phyloP scores from a whole-genome alignment of 2,888 invertebrate species.

The Syrphus vitripennis region DNA sequence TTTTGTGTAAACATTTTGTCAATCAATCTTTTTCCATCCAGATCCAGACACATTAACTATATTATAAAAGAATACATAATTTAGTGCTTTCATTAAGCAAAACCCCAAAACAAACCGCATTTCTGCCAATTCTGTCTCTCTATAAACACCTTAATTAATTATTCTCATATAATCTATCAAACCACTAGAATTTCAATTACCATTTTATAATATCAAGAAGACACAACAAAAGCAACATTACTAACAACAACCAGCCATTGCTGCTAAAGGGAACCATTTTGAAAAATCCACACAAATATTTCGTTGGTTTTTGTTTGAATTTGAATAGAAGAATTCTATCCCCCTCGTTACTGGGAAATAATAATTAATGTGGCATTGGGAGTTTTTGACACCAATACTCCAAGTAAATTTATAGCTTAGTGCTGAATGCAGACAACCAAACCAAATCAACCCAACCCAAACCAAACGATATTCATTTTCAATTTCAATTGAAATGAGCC shows the following conservation, averaged over 20 bases:
- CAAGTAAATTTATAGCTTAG: slow-evolving; percentile 9
- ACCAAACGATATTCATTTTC: neutral
- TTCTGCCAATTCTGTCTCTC: neutral
- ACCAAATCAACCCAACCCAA: too few relatives aligned
- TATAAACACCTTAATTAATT: slow-evolving; percentile 3
- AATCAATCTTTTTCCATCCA: neutral
- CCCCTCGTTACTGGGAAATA: neutral
- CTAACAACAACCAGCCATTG: too few relatives aligned
- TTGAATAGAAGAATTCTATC: neutral
- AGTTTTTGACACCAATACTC: neutral
- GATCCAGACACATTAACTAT: neutral
- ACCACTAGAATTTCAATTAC: neutral
- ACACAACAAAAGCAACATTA: neutral
- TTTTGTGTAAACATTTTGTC: neutral
- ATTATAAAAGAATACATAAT: neutral
- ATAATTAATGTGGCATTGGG: slow-evolving; percentile 15
- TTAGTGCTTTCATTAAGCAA: slow-evolving; percentile 3
- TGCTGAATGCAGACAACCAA: neutral
- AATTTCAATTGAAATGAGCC: neutral
- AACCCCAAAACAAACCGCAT: neutral
- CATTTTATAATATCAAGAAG: neutral
- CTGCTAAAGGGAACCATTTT: neutral
- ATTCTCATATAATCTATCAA: slow-evolving; percentile 15
- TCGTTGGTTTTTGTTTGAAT: neutral
- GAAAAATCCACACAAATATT: neutral